Evolutionary conservation across 2,888 invertebrate species (phyloP).

Genomic region (Synanthedon andrenaeformis): DNA sequence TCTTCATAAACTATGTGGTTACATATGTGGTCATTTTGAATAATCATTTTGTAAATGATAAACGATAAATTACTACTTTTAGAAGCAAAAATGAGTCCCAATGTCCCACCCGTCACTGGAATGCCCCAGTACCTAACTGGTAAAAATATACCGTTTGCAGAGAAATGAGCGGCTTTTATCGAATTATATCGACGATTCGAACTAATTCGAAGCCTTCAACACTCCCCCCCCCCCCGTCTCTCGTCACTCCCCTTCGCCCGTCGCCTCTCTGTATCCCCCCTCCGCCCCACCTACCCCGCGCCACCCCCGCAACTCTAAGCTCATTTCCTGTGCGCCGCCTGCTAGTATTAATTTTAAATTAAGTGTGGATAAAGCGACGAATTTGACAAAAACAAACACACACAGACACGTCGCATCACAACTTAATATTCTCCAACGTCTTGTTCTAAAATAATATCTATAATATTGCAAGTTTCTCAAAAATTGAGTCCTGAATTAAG

Average conservation of each 20-base stretch:
- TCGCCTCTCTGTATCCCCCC: conserved; percentile 1
- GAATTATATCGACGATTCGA: conserved; percentile 32
- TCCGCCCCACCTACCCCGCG: conserved; percentile 15
- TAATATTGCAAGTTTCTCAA: too few relatives aligned
- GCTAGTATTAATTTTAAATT: conserved; percentile 80
- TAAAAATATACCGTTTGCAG: conserved; percentile 6
- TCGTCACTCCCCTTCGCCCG: conserved; percentile 20
- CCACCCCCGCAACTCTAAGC: conserved; percentile 66
- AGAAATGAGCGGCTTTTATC: conserved; percentile 28
- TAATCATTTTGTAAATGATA: too few relatives aligned
- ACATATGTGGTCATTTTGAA: too few relatives aligned
- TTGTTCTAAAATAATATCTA: too few relatives aligned
- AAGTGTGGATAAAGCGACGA: conserved; percentile 67
- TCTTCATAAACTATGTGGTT: too few relatives aligned
- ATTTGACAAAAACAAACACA: conserved; percentile 22
- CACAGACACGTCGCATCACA: neutral
- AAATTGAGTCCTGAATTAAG: too few relatives aligned
- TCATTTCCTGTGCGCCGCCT: conserved; percentile 78
- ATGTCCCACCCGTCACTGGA: too few relatives aligned
- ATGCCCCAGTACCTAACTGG: too few relatives aligned
- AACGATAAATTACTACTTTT: too few relatives aligned
- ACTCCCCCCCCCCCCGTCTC: conserved; percentile 9
- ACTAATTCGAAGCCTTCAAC: conserved; percentile 41
- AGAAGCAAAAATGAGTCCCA: too few relatives aligned
- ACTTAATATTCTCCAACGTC: too few relatives aligned